These are phyloP conservation scores for Drosophila bipectinata DNA, from an alignment of 1,140 invertebrate species.

Conservation along the genomic window DNA sequence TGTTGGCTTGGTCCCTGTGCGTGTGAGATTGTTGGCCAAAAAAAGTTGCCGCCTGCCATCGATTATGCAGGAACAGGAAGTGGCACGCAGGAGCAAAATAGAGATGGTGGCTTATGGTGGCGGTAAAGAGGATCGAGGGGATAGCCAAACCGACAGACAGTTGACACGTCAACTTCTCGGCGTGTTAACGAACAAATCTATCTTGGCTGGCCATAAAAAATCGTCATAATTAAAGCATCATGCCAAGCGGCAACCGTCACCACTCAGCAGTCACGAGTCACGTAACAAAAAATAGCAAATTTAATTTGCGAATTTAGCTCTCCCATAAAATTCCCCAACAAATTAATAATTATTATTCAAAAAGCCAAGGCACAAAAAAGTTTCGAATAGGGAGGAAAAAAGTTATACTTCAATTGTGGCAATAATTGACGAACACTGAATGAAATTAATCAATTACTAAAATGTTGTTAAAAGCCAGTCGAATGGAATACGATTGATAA, in stretches of 20 bases:
- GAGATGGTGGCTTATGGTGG: background rate
- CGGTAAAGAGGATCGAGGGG: background rate
- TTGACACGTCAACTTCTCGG: conserved; percentile 60
- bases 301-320: conserved; percentile 70
- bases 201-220: conserved; percentile 38
- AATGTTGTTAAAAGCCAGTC: conserved; percentile 34
- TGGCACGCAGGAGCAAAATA: conserved; percentile 32
- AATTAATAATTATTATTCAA: conserved; percentile 35
- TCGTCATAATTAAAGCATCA: conserved; percentile 70
- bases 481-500: conserved; percentile 3
- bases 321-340: conserved; percentile 50
- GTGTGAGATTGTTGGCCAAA: conserved; percentile 44
- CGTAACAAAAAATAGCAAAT: conserved; percentile 75
- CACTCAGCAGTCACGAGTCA: conserved; percentile 60
- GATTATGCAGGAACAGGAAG: conserved; percentile 63
- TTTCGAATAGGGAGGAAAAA: conserved; percentile 10
- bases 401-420: conserved; percentile 35
- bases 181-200: conserved; percentile 57
- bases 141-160: conserved; percentile 29
- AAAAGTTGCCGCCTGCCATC: conserved; percentile 49
- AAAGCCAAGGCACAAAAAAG: conserved; percentile 8
- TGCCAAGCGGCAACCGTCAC: conserved; percentile 25
- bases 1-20: conserved; percentile 37
- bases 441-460: conserved; percentile 70
- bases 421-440: conserved; percentile 37